phyloP scores from a whole-genome alignment of 2,113 vertebrate genomes.

The Anolis sagrei region DNA sequence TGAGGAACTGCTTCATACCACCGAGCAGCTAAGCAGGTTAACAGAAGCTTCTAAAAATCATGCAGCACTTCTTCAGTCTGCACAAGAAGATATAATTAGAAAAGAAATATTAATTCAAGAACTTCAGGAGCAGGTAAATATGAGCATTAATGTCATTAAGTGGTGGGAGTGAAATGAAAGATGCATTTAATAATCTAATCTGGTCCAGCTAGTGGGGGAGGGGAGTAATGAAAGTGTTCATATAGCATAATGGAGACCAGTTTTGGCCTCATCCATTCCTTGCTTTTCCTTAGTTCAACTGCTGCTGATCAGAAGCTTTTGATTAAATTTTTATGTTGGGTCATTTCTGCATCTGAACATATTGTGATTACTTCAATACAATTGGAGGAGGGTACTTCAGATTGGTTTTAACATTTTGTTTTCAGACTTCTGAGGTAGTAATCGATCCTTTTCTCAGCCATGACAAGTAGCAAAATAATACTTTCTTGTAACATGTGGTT shows the following conservation, averaged over 20 bases:
- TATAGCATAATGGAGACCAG: background rate
- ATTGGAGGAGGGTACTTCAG: background rate
- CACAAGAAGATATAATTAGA: conserved; percentile 79
- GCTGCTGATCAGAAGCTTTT: background rate
- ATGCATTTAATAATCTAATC: background rate
- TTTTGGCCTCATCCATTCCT: no score
- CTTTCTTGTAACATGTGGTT: no score
- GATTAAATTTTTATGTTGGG: background rate
- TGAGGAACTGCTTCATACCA: conserved; percentile 86
- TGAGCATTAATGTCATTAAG: rapidly evolving
- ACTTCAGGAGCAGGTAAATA: conserved; percentile 83
- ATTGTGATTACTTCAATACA: background rate
- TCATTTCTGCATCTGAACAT: background rate
- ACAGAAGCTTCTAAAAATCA: conserved; percentile 89
- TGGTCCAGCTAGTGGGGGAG: background rate
- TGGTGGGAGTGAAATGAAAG: conserved; percentile 5
- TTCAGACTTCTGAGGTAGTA: background rate
- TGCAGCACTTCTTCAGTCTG: conserved; percentile 78
- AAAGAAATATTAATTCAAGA: conserved; percentile 83
- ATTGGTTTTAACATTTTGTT: background rate
- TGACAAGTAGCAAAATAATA: no score
- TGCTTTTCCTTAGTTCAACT: background rate
- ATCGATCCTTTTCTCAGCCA: no score
- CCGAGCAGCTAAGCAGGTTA: conserved; percentile 88
- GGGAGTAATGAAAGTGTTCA: background rate